A percentile compares a stretch with the other conserved stretches of the same genome.
Evolutionary conservation across 2,888 invertebrate species (phyloP).

Genomic region (Stegophylla sp.): DNA sequence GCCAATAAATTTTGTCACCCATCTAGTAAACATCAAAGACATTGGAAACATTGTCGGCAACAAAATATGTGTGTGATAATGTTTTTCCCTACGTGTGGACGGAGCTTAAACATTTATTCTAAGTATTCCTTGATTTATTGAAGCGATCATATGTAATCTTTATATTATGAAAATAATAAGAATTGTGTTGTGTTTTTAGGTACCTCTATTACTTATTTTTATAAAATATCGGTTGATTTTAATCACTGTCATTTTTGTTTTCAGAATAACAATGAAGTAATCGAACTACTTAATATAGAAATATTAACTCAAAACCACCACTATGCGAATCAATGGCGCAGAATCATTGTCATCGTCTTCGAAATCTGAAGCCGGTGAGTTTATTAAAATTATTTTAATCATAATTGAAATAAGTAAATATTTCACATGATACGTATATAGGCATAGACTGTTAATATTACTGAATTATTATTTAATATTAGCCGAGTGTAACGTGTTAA

Average conservation of each 20-base stretch:
- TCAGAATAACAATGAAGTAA: conserved; percentile 38
- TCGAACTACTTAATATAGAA: conserved; percentile 1
- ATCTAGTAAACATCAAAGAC: no score
- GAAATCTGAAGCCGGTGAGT: conserved; percentile 60
- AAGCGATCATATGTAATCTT: not conserved
- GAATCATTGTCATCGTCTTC: conserved; percentile 61
- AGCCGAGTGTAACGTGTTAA: not conserved
- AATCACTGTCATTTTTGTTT: not conserved
- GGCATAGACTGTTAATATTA: not conserved
- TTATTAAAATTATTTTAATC: not conserved
- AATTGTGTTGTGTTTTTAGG: not conserved
- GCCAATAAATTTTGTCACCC: no score
- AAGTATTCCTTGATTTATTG: not conserved
- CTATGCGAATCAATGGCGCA: conserved; percentile 56
- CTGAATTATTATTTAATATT: not conserved
- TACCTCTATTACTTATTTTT: not conserved
- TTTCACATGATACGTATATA: no score
- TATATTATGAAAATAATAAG: not conserved
- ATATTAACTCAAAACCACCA: conserved; percentile 8
- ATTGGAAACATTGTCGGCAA: no score
- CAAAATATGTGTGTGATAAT: no score
- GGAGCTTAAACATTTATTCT: not conserved
- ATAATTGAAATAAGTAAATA: not conserved
- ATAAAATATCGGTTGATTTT: not conserved
- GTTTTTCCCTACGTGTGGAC: no score